Evolutionary conservation across 2,113 vertebrate species (phyloP), one percentile per base, ranked within the genome.

Genomic region (Etheostoma spectabile): DNA sequence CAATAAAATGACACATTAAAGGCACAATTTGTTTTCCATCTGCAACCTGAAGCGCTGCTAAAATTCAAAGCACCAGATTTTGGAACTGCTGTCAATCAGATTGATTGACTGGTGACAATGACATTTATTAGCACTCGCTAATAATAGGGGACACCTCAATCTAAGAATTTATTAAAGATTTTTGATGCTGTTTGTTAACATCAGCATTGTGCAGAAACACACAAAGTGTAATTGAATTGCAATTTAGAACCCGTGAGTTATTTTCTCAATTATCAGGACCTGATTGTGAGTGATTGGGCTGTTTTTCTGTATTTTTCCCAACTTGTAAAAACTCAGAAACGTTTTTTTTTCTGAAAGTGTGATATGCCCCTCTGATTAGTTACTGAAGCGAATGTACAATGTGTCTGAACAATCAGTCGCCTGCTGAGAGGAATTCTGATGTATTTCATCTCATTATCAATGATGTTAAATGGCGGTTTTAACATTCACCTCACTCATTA

Each of bases 221-320:
- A 30, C 15, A 15, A 56, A 18, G 27, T 11, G 10, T 75, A 57
- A 84, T 76, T 80, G 59, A 24, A 66, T 66, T 77, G 48, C 13
- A 18, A 16, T 56, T 60, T 48, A 16, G 38, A 51, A 57, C 35
- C 3, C 1, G 22, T 19, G 18, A 64, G 38, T 78, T 49, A 2
- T 72, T 53, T 67, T 68, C 19, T 56, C 10, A 4, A 21, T 71
- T 49, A 71, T 81, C 33, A 57, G 64, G 53, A 48, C n/a, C 56
- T 65, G 74, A 76, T 69, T 86, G 38, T 22, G 33, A 21, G 71
- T 77, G 66, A 82, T 64, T 77, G 8, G 15, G 1, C 52, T 52
- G 27, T 59, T 24, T 60, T 56, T 70, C 15, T 53, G 59, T 21
- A 35, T 27, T 77, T 84, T 69, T 77, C 30, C 52, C n/a, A 21